phyloP scores from a whole-genome alignment of 2,797 vertebrate species.

The Numenius phaeopus region DNA sequence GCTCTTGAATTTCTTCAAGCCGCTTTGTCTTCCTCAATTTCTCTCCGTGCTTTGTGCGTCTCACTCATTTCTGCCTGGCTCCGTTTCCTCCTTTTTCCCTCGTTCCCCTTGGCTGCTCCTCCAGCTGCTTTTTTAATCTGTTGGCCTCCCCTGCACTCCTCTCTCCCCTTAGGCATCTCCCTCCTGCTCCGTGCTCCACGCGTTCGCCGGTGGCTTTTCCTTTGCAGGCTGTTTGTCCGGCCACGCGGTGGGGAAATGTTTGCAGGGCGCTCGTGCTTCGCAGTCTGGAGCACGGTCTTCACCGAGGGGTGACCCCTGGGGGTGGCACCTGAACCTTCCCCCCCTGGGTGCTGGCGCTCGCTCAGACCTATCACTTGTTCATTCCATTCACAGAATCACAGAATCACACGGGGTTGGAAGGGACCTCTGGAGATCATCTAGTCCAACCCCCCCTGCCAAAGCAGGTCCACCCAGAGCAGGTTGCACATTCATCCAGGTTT shows the following conservation, averaged over 20 bases:
- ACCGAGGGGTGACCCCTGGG: accelerated
- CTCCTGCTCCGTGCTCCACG: background rate
- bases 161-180: background rate
- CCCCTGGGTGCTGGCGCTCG: accelerated
- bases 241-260: background rate
- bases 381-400: background rate
- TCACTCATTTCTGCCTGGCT: background rate
- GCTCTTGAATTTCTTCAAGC: background rate
- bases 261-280: background rate
- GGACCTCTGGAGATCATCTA: too few species aligned
- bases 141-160: background rate
- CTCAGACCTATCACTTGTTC: background rate
- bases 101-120: background rate
- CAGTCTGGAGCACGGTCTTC: background rate
- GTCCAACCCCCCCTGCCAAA: too few species aligned
- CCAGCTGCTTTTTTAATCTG: background rate
- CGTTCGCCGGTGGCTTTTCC: accelerated
- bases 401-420: too few species aligned
- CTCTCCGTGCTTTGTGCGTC: accelerated
- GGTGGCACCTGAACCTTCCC: background rate
- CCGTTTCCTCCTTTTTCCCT: background rate
- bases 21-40: background rate
- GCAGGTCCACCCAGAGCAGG: too few species aligned
- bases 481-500: background rate
- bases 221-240: background rate